These are phyloP conservation scores for Charaxes varanes DNA, from an alignment of 1,140 invertebrate genomes.

Conservation along the genomic window DNA sequence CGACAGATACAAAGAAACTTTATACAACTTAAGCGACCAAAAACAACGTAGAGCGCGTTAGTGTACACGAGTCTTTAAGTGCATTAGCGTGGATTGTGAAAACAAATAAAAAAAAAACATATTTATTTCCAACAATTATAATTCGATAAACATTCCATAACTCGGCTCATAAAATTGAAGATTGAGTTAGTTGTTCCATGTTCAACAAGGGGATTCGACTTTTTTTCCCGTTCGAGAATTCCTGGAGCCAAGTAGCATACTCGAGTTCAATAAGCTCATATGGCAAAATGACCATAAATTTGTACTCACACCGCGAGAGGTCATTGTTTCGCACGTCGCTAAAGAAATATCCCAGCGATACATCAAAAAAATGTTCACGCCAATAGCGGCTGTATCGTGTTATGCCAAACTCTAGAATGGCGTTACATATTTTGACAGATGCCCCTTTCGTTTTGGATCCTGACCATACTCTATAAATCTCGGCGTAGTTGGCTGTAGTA, in stretches of 20 bases:
- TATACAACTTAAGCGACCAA: too few species aligned
- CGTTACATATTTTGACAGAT: conserved; percentile 8
- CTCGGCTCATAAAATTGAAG: too few species aligned
- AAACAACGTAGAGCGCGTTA: too few species aligned
- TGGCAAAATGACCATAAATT: conserved; percentile 33
- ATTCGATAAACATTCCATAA: too few species aligned
- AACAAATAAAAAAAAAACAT: too few species aligned
- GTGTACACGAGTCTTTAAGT: too few species aligned
- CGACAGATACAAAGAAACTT: too few species aligned
- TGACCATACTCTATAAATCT: conserved; percentile 20
- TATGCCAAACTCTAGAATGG: conserved; percentile 11
- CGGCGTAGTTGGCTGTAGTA: conserved; percentile 24
- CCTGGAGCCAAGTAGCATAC: conserved; percentile 7
- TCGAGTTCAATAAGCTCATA: conserved; percentile 25
- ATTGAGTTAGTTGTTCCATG: too few species aligned
- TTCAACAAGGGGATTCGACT: too few species aligned
- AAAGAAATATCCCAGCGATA: conserved; percentile 16
- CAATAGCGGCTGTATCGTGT: conserved; percentile 6
- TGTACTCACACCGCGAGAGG: conserved; percentile 28
- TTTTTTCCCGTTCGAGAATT: too few species aligned
- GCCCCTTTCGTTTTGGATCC: conserved; percentile 12
- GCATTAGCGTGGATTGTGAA: too few species aligned
- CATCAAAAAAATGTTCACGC: conserved; percentile 16
- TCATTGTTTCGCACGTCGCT: conserved; percentile 28
- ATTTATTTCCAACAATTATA: too few species aligned